A percentile compares a stretch with the other conserved stretches of the same genome.
Evolutionary conservation across 2,797 vertebrate genomes (phyloP).

Genomic region (Danionella dracula): DNA sequence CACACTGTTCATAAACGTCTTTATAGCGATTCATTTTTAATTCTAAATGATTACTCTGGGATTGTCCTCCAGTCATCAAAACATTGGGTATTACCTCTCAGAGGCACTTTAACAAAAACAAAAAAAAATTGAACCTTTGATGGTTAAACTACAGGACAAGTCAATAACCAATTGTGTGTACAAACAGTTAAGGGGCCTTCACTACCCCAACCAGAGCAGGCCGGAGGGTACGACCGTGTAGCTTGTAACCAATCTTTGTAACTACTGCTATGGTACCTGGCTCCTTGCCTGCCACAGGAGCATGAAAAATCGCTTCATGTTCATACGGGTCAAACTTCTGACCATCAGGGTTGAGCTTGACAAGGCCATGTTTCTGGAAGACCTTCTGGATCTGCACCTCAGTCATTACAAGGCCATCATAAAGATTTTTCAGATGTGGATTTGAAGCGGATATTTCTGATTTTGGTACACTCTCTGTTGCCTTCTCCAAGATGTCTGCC

Average conservation of each 20-base stretch:
- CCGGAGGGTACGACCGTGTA: conserved; percentile 88
- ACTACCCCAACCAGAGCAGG: conserved; percentile 92
- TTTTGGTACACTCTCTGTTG: conserved; percentile 87
- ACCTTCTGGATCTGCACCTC: conserved; percentile 92
- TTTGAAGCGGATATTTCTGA: conserved; percentile 84
- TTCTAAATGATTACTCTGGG: background rate
- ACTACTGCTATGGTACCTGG: conserved; percentile 86
- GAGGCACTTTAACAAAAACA: conserved; percentile 31
- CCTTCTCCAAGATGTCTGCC: conserved; percentile 93
- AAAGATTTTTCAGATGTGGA: conserved; percentile 91
- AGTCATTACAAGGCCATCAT: conserved; percentile 91
- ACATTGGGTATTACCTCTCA: conserved; percentile 19
- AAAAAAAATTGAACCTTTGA: background rate
- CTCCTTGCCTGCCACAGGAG: conserved; percentile 80
- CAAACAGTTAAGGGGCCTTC: conserved; percentile 71
- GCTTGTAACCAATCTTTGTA: conserved; percentile 93
- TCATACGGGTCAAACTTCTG: conserved; percentile 94
- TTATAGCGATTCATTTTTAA: background rate
- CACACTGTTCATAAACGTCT: background rate
- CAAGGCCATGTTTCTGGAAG: conserved; percentile 87
- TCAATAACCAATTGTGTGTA: conserved; percentile 4
- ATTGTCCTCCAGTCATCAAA: background rate
- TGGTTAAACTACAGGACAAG: conserved; percentile 8
- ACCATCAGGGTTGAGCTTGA: conserved; percentile 81
- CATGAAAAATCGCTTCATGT: conserved; percentile 90